phyloP scores from a whole-genome alignment of 92 coral and sea anemone species.

The Parazoanthus swiftii region DNA sequence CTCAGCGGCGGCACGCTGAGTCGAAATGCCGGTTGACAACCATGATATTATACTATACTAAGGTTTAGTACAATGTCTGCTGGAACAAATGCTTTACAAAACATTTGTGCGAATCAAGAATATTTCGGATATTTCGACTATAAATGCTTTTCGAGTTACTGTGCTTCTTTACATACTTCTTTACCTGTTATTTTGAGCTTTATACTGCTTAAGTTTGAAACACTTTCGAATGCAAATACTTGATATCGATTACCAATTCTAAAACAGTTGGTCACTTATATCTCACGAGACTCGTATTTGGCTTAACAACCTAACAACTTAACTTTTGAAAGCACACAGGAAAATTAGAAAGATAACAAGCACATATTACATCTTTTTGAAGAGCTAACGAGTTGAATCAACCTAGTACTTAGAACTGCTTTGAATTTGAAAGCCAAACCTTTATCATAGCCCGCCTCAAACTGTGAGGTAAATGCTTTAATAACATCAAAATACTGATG shows the following conservation, averaged over 20 bases:
- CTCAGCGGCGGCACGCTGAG: background rate
- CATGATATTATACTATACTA: background rate
- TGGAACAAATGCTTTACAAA: background rate
- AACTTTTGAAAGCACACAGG: background rate
- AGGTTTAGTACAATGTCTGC: background rate
- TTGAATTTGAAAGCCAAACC: background rate
- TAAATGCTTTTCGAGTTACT: background rate
- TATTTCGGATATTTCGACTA: background rate
- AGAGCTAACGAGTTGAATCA: background rate
- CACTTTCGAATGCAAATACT: background rate
- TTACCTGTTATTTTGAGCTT: no score
- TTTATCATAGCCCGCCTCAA: background rate
- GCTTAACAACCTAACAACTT: background rate
- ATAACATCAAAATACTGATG: background rate
- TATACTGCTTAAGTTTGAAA: no score
- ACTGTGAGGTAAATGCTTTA: background rate
- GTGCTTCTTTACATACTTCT: background rate
- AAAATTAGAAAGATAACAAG: no score
- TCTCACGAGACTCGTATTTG: background rate
- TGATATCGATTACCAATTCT: background rate
- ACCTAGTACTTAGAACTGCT: background rate
- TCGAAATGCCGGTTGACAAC: background rate
- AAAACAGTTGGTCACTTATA: background rate
- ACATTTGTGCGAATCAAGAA: background rate
- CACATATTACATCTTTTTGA: no score